These are phyloP conservation scores for Choloepus didactylus DNA, from an alignment of 2,797 vertebrate species.

Conservation along the genomic window DNA sequence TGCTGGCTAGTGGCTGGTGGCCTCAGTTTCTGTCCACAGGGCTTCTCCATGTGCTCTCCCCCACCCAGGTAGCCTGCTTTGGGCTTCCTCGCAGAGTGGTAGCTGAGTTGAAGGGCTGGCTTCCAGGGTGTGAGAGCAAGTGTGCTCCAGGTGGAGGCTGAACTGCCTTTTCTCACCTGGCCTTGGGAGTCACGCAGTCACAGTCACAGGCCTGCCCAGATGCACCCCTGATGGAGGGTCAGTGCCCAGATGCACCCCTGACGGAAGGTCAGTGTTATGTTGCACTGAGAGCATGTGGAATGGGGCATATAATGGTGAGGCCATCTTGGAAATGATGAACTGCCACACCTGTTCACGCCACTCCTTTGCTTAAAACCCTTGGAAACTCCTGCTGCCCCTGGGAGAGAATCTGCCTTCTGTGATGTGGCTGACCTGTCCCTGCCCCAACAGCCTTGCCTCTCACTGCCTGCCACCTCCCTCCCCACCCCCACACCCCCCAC, in stretches of 20 bases:
- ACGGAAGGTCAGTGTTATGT: accelerated
- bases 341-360: not conserved
- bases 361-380: not conserved
- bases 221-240: no score
- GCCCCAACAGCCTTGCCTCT: accelerated
- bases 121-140: not conserved
- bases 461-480: not conserved
- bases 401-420: not conserved
- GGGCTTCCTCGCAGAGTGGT: not conserved
- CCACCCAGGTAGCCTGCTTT: no score
- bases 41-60: not conserved
- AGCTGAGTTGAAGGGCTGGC: not conserved
- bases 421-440: not conserved
- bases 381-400: not conserved
- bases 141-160: not conserved
- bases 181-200: not conserved
- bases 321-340: accelerated
- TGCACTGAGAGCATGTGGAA: not conserved
- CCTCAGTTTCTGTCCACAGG: not conserved
- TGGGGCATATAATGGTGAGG: not conserved
- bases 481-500: not conserved
- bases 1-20: not conserved
- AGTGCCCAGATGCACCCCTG: no score
- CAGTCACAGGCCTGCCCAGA: not conserved
- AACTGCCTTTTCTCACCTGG: not conserved